Conservation (phyloP, 2,113 vertebrate species). For the Ceratotherium simum region DNA sequence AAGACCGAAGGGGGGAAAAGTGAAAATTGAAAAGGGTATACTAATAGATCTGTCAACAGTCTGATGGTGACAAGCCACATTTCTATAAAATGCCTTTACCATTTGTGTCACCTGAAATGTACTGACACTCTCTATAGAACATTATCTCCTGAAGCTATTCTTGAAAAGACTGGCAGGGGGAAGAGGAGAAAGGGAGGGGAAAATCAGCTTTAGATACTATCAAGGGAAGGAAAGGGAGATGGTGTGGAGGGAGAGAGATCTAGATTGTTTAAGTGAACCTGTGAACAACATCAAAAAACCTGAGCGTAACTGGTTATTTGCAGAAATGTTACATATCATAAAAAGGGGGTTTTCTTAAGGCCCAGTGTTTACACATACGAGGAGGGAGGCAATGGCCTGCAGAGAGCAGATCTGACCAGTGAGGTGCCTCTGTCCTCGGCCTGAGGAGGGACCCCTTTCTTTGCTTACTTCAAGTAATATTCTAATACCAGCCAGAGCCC, state of each 20-base stretch:
- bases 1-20: constrained; percentile 72
- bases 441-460: neutral
- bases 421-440: neutral
- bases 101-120: constrained; percentile 74
- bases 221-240: constrained; percentile 34
- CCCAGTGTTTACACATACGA: neutral
- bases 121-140: constrained; percentile 72
- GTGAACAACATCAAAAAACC: neutral
- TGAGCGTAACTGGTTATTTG: neutral
- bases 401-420: neutral
- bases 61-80: constrained; percentile 78
- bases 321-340: neutral
- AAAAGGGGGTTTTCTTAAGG: constrained; percentile 32
- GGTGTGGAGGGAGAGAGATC: neutral
- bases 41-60: constrained; percentile 81
- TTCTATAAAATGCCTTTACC: constrained; percentile 77
- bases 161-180: constrained; percentile 71
- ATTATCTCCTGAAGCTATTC: constrained; percentile 65
- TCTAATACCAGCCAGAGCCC: constrained; percentile 19
- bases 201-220: neutral
- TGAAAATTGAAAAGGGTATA: constrained; percentile 80
- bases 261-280: constrained; percentile 49
- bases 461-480: neutral
- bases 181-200: constrained; percentile 19
- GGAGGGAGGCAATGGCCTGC: neutral